Conservation (phyloP, 2,888 invertebrate genomes). For the Epistrophella euchroma region DNA sequence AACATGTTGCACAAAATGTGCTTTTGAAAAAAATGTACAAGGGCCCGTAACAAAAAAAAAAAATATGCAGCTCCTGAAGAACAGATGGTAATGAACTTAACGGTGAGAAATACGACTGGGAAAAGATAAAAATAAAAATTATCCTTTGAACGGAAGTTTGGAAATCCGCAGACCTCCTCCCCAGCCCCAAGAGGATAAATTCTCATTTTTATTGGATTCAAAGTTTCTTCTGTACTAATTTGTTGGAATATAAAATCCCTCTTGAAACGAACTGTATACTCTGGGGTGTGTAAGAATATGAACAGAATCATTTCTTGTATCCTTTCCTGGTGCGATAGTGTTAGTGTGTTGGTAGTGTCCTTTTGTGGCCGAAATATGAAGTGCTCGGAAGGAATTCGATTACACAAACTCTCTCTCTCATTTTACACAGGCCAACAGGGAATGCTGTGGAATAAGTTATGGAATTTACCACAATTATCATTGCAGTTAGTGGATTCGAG, state of each 20-base stretch:
- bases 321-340: background rate
- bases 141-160: slow-evolving; percentile 21
- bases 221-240: slow-evolving; percentile 35
- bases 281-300: slow-evolving; percentile 5
- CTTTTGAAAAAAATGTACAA: slow-evolving; percentile 12
- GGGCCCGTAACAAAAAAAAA: slow-evolving; percentile 1
- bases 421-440: slow-evolving; percentile 10
- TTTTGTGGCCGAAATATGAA: slow-evolving; percentile 31
- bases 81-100: slow-evolving; percentile 36
- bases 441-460: slow-evolving; percentile 38
- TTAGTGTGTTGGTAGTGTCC: background rate
- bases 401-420: slow-evolving; percentile 33
- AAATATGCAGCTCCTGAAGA: background rate
- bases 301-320: background rate
- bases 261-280: background rate
- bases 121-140: slow-evolving; percentile 27
- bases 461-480: slow-evolving; percentile 56
- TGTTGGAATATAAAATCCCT: slow-evolving; percentile 7
- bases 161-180: background rate
- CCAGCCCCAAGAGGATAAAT: slow-evolving; percentile 14
- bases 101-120: slow-evolving; percentile 25
- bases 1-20: slow-evolving; percentile 48
- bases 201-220: slow-evolving; percentile 39
- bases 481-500: slow-evolving; percentile 40
- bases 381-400: slow-evolving; percentile 34